Evolutionary conservation across 1,140 invertebrate genomes (phyloP).

Genomic region (Harlomillsia oculata): DNA sequence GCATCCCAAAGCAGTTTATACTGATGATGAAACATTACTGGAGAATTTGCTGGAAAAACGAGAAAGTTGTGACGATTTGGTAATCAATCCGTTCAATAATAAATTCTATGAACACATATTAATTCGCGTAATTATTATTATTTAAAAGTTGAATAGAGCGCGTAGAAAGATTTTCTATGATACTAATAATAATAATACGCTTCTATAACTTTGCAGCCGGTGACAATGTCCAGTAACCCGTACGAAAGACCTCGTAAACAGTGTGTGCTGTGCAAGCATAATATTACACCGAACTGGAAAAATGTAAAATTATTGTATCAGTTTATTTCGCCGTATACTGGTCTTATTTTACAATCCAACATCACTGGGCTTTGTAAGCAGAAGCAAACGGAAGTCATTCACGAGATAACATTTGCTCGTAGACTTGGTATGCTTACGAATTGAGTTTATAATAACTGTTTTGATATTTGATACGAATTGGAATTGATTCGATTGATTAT

Average conservation of each 20-base stretch:
- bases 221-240: constrained; percentile 70
- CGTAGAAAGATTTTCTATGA: background rate
- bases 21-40: constrained; percentile 29
- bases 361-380: constrained; percentile 76
- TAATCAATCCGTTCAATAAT: constrained; percentile 2
- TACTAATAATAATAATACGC: background rate
- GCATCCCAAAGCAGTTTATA: constrained; percentile 27
- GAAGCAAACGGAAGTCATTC: constrained; percentile 60
- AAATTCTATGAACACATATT: background rate
- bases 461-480: background rate
- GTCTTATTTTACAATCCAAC: constrained; percentile 76
- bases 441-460: background rate
- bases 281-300: constrained; percentile 80
- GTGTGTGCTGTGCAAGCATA: constrained; percentile 80
- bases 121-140: background rate
- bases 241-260: constrained; percentile 59
- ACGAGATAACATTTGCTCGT: constrained; percentile 62
- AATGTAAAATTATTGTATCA: constrained; percentile 84
- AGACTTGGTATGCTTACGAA: constrained; percentile 45
- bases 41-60: constrained; percentile 29
- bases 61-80: constrained; percentile 17
- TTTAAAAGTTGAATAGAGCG: background rate
- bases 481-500: too few species aligned
- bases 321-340: constrained; percentile 88
- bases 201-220: constrained; percentile 43